A percentile compares a stretch with the other conserved stretches of the same genome.
Conservation (phyloP, 2,797 vertebrate species). For the Siniperca undulata region DNA sequence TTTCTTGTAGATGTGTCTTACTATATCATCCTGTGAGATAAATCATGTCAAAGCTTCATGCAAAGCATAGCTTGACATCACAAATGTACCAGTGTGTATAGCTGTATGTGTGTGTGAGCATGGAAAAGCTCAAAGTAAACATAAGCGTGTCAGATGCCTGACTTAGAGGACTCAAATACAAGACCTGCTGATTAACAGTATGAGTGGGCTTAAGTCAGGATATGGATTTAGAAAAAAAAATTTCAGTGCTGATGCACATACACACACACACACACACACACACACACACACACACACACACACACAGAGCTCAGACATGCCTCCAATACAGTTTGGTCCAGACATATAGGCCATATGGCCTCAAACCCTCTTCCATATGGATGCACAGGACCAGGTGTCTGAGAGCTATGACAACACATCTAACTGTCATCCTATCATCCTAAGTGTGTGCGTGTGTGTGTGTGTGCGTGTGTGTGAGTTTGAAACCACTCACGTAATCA, state of each 20-base stretch:
- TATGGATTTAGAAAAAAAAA: slow-evolving; percentile 58
- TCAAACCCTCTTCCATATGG: slow-evolving; percentile 65
- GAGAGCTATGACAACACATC: slow-evolving; percentile 59
- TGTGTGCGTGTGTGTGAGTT: slow-evolving; percentile 24
- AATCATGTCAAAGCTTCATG: neutral
- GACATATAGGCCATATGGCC: slow-evolving; percentile 74
- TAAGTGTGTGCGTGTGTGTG: slow-evolving; percentile 29
- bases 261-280: slow-evolving; percentile 24
- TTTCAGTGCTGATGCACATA: slow-evolving; percentile 29
- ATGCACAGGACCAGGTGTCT: slow-evolving; percentile 63
- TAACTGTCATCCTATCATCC: slow-evolving; percentile 62
- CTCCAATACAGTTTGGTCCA: slow-evolving; percentile 42
- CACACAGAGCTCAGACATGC: slow-evolving; percentile 45
- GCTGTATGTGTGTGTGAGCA: slow-evolving; percentile 16
- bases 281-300: slow-evolving; percentile 47
- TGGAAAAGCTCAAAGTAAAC: slow-evolving; percentile 42
- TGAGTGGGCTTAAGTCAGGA: slow-evolving; percentile 57
- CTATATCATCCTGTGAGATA: neutral
- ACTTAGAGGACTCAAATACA: slow-evolving; percentile 58
- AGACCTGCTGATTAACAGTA: slow-evolving; percentile 58
- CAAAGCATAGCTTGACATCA: slow-evolving; percentile 24
- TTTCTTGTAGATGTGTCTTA: neutral
- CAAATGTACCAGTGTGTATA: neutral
- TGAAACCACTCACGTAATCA: slow-evolving; percentile 23
- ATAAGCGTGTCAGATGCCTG: slow-evolving; percentile 17